These are phyloP conservation scores for Sebastes trivittatus DNA, from an alignment of 2,797 vertebrate genomes.

Conservation along the genomic window DNA sequence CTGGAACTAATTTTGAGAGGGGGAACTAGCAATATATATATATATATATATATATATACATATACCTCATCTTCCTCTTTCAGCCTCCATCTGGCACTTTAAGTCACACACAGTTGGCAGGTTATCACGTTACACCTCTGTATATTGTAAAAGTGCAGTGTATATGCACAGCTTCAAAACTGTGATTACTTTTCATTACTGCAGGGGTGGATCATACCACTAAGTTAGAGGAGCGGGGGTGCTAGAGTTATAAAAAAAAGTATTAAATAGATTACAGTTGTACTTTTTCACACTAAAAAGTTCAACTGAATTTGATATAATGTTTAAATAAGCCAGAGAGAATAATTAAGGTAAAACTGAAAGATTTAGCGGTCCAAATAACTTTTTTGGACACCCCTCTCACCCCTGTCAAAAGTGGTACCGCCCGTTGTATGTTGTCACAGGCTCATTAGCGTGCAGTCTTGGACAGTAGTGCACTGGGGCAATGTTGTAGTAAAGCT, in stretches of 20 bases:
- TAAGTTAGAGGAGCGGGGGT: constrained; percentile 1
- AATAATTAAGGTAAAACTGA: accelerated
- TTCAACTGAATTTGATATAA: accelerated
- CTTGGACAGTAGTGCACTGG: constrained; percentile 53
- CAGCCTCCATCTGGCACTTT: background rate
- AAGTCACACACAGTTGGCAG: constrained; percentile 13
- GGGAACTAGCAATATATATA: background rate
- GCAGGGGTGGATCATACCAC: constrained; percentile 38
- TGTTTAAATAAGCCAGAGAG: accelerated
- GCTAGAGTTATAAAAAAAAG: background rate
- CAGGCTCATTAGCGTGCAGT: constrained; percentile 66
- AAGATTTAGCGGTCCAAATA: background rate
- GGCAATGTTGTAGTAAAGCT: constrained; percentile 65
- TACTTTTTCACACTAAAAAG: accelerated
- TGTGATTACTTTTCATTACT: constrained; percentile 76
- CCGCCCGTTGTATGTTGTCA: constrained; percentile 56
- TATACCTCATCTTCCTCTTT: background rate
- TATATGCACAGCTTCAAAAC: constrained; percentile 54
- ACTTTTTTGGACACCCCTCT: background rate
- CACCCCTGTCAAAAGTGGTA: constrained; percentile 44
- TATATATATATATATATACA: background rate
- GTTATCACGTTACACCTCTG: constrained; percentile 27
- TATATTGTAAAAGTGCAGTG: constrained; percentile 41
- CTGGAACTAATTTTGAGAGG: background rate
- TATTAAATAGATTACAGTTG: background rate